Percentiles rank a stretch among this genome's conserved stretches.
These are phyloP conservation scores for Cercopithecus mona DNA, from an alignment of 2,113 vertebrate species.

Conservation along the genomic window DNA sequence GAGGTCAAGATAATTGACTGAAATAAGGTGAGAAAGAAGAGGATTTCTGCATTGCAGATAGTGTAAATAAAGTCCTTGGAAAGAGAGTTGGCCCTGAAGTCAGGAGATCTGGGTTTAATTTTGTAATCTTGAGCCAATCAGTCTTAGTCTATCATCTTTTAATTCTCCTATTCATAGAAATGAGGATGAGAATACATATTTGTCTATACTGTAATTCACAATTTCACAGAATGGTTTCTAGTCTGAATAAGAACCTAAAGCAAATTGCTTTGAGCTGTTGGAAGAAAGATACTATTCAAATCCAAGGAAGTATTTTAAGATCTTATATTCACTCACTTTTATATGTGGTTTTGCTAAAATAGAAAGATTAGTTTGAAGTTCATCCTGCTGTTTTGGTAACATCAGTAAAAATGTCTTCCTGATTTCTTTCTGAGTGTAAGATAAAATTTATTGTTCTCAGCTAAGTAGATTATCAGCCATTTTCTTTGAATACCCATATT, in stretches of 20 bases:
- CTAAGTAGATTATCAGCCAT: conserved; percentile 33
- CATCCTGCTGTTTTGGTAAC: conserved; percentile 44
- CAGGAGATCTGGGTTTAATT: neutral
- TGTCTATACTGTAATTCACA: neutral
- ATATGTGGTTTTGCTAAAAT: conserved; percentile 30
- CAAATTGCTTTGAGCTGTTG: conserved; percentile 50
- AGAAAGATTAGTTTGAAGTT: conserved; percentile 49
- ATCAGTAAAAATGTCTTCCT: conserved; percentile 30
- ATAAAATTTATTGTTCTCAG: conserved; percentile 44
- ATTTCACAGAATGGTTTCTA: conserved; percentile 20
- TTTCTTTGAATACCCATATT: neutral
- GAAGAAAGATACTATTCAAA: conserved; percentile 44
- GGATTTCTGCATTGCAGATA: neutral
- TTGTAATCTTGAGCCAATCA: conserved; percentile 36
- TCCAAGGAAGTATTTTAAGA: conserved; percentile 55
- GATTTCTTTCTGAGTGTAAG: conserved; percentile 6
- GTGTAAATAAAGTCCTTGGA: neutral
- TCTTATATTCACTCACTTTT: conserved; percentile 41
- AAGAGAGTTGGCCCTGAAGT: neutral
- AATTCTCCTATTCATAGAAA: conserved; percentile 45
- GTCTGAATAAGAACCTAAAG: conserved; percentile 23
- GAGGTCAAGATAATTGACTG: neutral
- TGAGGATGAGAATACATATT: neutral
- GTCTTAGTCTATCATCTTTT: conserved; percentile 21
- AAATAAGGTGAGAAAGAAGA: neutral